phyloP scores from a whole-genome alignment of 2,113 vertebrate species.

The Passer montanus region DNA sequence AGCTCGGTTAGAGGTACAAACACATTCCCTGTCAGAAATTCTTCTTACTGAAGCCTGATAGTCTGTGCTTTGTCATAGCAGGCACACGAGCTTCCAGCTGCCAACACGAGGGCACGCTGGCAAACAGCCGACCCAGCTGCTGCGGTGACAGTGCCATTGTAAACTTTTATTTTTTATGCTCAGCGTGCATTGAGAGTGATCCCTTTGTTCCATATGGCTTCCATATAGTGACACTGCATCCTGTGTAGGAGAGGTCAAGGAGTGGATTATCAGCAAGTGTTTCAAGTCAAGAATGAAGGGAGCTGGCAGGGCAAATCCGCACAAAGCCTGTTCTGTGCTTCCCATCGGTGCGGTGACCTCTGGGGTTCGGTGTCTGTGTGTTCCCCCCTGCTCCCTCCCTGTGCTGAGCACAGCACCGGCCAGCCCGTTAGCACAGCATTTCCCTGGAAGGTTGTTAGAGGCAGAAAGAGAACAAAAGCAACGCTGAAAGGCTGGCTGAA shows the following conservation, averaged over 20 bases:
- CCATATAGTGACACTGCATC: constrained; percentile 55
- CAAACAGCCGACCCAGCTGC: constrained; percentile 37
- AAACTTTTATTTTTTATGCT: constrained; percentile 12
- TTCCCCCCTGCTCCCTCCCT: background rate
- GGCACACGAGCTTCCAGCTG: background rate
- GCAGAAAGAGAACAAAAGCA: constrained; percentile 21
- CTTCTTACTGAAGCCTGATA: background rate
- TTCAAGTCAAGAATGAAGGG: constrained; percentile 62
- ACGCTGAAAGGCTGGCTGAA: background rate
- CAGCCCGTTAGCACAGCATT: background rate
- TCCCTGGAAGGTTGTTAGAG: background rate
- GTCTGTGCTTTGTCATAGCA: background rate
- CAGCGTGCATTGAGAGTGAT: constrained; percentile 6
- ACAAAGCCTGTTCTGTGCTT: constrained; percentile 64
- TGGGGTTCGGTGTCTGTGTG: background rate
- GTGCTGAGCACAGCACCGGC: background rate
- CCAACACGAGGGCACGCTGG: constrained; percentile 35
- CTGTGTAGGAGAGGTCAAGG: constrained; percentile 53
- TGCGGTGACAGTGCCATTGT: constrained; percentile 23
- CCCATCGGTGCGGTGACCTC: constrained; percentile 6
- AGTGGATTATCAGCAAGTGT: constrained; percentile 60
- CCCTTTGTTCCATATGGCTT: constrained; percentile 63
- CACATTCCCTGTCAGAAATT: background rate
- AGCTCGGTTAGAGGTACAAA: background rate
- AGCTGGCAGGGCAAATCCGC: constrained; percentile 8